Evolutionary conservation across 2,113 vertebrate genomes (phyloP), one percentile per base, ranked within the genome.

Genomic region (Heptranchias perlo): DNA sequence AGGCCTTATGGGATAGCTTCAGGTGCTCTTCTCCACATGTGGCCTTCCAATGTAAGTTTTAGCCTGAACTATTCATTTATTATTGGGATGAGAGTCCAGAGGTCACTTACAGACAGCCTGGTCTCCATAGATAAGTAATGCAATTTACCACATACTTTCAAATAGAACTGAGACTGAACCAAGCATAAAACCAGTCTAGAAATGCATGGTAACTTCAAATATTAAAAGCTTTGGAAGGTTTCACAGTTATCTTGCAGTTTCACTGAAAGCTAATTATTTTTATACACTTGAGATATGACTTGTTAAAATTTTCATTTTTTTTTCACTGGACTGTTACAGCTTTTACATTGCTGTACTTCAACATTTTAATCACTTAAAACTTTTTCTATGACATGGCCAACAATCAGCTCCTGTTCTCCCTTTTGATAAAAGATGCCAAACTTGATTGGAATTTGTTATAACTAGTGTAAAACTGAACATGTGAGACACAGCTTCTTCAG

Each of bases 61-160:
- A 89, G 54, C 49, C 86, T 54, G 25, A 54, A 18, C 89, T 39
- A 61, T 39, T n/a, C 62, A 93, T 62, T 64, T 61, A 93, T 39
- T 62, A 93, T 93, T 93, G 10, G 23, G 64, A 69, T 31, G 28
- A 10, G 25, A 52, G 65, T 39, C 65, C 31, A 39, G 47, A 52
- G 23, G 8, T 69, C 94, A 95, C 39, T 47, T 69, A 31, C 44
- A 95, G 44, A 69, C 94, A 95, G 94, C 94, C n/a, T 69, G 65
- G 21, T 73, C 65, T 95, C 64, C 23, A 49, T 28, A 31, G 65
- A 73, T 95, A 69, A 44, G 65, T 49, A 95, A 94, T 25, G n/a
- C 62, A 14, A 94, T 67, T 67, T 67, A 67, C 62, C n/a, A 28
- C 39, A 92, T 65, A 94, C 31, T 65, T 94, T 91, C 87, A 94